Evolutionary conservation across 2,113 vertebrate genomes (phyloP), one percentile per base, ranked within the genome.

Genomic region (Ailuropoda melanoleuca): DNA sequence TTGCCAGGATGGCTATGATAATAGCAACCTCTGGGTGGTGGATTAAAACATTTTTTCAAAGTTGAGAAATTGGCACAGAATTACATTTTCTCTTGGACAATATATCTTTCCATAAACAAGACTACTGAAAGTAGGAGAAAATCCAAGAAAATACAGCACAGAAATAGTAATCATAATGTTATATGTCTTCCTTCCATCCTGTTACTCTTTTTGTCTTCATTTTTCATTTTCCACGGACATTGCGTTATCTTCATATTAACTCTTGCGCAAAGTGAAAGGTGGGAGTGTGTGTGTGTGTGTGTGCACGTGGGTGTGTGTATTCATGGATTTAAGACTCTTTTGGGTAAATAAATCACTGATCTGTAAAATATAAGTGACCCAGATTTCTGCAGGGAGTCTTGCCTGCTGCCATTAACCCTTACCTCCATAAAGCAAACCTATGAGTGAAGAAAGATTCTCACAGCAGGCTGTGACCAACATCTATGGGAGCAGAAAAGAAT

Each of bases 331-430:
- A 96, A 96, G 11, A 24, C 37, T 80, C 34, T 66, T 50, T 50
- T 80, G 8, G 55, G 62, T 8, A 8, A 80, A 87, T 2, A 60
- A 83, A 60, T 97, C 50, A 96, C 19, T 60, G 62, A 86, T 97
- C 91, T 58, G 17, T 84, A 60, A 98, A 90, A 94, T 50, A 74
- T 56, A 50, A 93, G 66, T 92, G 93, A 89, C 43, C 37, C 66
- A 80, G 11, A 89, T 93, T 48, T 46, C 48, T n/a, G 4, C 43
- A 78, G 39, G 75, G 62, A 64, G 21, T 88, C 68, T 29, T 90
- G 10, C 21, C 31, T 88, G 43, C 37, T 84, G 19, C 37, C 37
- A 37, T 86, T 68, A 94, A 72, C 86, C 29, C 82, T 88, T 11
- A n/a, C 24, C 4, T 96, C 53, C 15, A 34, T 53, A 37, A 88